Percentiles rank a stretch among this genome's conserved stretches.
phyloP scores from a whole-genome alignment of 2,797 vertebrate species.

The Otus scops region DNA sequence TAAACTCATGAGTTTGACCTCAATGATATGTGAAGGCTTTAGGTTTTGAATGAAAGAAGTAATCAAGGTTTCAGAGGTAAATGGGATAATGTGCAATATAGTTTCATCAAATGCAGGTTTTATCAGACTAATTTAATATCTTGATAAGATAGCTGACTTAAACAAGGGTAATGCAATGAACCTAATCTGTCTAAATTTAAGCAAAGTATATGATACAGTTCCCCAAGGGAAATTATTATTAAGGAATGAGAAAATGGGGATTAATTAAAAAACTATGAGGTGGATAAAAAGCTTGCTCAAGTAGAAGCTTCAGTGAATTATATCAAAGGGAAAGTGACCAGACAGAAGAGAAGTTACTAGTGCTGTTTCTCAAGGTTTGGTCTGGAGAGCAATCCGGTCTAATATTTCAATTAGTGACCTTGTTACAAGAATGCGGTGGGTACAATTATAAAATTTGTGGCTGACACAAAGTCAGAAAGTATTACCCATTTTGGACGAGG shows the following conservation, averaged over 20 bases:
- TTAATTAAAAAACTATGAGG: background rate
- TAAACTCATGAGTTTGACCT: background rate
- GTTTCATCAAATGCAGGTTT: background rate
- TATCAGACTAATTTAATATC: background rate
- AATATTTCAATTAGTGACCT: background rate
- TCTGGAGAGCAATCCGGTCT: background rate
- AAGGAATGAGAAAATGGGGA: background rate
- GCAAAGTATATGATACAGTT: background rate
- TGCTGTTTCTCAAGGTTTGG: background rate
- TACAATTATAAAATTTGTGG: background rate
- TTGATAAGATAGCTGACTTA: background rate
- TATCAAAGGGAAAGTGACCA: background rate
- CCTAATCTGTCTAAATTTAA: slow-evolving; percentile 12
- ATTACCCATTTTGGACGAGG: background rate
- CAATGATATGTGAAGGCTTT: background rate
- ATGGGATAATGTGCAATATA: background rate
- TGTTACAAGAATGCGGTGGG: background rate
- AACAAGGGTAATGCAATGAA: slow-evolving; percentile 3
- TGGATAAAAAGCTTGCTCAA: background rate
- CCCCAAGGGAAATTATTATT: background rate
- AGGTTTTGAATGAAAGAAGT: background rate
- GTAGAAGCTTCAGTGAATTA: background rate
- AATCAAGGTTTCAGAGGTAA: background rate
- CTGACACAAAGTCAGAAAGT: background rate
- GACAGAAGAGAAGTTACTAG: background rate